Conservation (phyloP, 2,797 vertebrate genomes). For the Sciaenops ocellatus region DNA sequence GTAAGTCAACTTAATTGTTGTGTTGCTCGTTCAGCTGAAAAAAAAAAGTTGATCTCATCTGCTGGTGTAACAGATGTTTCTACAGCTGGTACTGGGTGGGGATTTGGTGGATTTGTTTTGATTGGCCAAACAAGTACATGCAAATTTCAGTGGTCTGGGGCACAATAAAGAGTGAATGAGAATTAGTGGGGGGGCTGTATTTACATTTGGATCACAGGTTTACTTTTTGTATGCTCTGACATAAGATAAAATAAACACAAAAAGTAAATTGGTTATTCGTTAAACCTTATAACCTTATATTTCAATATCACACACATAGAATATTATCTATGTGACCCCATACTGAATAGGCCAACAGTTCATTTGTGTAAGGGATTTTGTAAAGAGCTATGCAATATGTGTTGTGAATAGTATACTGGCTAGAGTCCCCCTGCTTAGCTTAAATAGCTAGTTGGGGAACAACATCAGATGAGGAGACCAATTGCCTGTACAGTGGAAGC, state of each 20-base stretch:
- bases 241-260: neutral
- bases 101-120: conserved; percentile 22
- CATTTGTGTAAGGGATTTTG: neutral
- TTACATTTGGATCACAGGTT: neutral
- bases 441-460: neutral
- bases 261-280: neutral
- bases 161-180: neutral
- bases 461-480: neutral
- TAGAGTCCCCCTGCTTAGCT: neutral
- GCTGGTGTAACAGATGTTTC: conserved; percentile 41
- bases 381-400: neutral
- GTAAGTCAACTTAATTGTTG: conserved; percentile 37
- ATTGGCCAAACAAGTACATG: conserved; percentile 20
- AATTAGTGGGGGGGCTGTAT: too few species aligned
- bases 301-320: neutral
- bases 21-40: conserved; percentile 30
- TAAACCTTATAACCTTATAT: neutral
- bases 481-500: neutral
- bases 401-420: neutral
- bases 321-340: neutral
- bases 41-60: conserved; percentile 34
- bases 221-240: neutral
- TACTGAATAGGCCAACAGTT: neutral
- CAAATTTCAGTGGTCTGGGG: neutral
- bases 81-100: conserved; percentile 24